Conservation (phyloP, 2,113 vertebrate species). For the Eupsittula cactorum region DNA sequence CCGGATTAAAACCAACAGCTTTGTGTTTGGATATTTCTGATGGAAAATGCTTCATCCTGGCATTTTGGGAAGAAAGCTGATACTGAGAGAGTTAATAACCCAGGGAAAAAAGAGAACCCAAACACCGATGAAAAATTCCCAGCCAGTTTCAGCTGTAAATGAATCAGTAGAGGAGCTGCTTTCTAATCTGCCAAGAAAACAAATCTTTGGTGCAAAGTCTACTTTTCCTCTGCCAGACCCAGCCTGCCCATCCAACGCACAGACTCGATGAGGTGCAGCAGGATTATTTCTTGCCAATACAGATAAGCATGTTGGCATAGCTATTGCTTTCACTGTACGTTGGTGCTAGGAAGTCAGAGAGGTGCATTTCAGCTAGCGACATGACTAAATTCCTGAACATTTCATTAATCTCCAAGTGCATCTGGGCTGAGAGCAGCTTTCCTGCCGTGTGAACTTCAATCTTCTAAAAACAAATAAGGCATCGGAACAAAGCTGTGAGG, state of each 20-base stretch:
- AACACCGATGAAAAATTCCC: background rate
- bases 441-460: background rate
- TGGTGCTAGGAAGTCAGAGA: background rate
- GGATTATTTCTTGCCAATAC: background rate
- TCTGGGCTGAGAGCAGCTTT: background rate
- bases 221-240: background rate
- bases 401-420: background rate
- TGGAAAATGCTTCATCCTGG: background rate
- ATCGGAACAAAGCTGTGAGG: background rate
- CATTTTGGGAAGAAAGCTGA: background rate
- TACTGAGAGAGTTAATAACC: background rate
- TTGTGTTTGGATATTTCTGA: background rate
- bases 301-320: background rate
- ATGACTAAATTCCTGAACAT: background rate
- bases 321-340: background rate
- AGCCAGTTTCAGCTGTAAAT: background rate
- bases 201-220: background rate
- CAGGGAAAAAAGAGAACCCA: background rate
- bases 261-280: background rate
- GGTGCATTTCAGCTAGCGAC: background rate
- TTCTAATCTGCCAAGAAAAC: slow-evolving; percentile 10
- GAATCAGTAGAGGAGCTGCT: background rate
- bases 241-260: background rate
- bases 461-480: background rate
- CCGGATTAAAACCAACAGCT: background rate